Evolutionary conservation across 1,140 invertebrate genomes (phyloP), one percentile per base, ranked within the genome.

Genomic region (Drosophila santomea): DNA sequence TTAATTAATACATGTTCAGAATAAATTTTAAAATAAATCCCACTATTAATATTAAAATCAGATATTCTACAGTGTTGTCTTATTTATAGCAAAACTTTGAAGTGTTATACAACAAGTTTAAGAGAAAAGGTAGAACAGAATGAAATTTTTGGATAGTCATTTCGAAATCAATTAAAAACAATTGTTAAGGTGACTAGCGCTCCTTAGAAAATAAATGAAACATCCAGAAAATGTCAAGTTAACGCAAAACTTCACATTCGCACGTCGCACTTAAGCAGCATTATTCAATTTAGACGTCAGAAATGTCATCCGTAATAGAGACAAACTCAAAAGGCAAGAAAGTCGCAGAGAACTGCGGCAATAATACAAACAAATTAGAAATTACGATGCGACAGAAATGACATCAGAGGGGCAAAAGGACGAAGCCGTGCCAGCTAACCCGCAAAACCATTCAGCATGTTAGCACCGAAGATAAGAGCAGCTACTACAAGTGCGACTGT

Each of bases 311-410:
- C 62, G 48, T 68, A 82, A 72, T 71, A 71, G 68, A 68, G 59
- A 59, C 54, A 59, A 68, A 68, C 64, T 68, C 50, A 71, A 68
- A 67, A 60, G 74, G 45, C 58, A 74, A 63, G 51, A 74, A 54
- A 56, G 38, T 55, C n/a, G 57, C 39, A 61, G 41, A 45, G 58
- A 43, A 51, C 47, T 56, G 39, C 36, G 62, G 74, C 63, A 76
- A 88, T 75, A 88, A 68, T 61, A 66, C 75, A 79, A 83, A 78
- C 79, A 79, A 86, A 86, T 86, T 88, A 73, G 38, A 79, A 82
- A 80, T 88, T 79, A 76, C 69, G 64, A 71, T 57, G 52, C 55
- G 58, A 69, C 54, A 20, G 38, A 54, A 50, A 23, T 36, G 59
- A 58, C 51, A 63, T 28, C 12, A 10, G 17, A 48, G 15, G 43